Base-by-base conservation (phyloP, 2,797 vertebrate species). In the Serranus cabrilla region DNA sequence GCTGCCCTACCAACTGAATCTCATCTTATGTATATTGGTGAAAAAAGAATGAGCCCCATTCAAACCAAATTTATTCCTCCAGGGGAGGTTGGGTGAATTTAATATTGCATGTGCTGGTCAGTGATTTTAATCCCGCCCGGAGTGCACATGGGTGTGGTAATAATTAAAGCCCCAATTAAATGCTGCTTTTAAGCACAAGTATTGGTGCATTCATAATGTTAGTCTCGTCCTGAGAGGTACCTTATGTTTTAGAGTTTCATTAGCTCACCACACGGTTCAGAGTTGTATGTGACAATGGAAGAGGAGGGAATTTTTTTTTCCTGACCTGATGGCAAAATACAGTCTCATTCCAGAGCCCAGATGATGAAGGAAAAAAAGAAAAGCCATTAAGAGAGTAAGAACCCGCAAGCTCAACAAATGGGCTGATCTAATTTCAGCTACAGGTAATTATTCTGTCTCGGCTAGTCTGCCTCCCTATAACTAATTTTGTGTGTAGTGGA, bases 41-140 rank as follows among this genome's bases (percentile, higher is more conserved):
- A 11, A 67, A 75, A 75, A 75, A 55, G 11, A 46, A 21, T 31
- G 42, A 57, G 23, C 31, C 47, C 27, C 14, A 57, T 64, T 71
- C 16, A 2, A 55, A 69, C 17, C 11, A 43, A 42, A 68, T 71
- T 78, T 74, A 68, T 73, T 78, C 68, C 61, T 77, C 65, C n/a
- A 2, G 54, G 37, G 54, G 50, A 58, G 64, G 43, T 56, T 74
- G 76, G 68, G 12, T 60, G 51, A 65, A 67, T 87, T 82, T 71
- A 77, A 89, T 82, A 68, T 66, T 74, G 63, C 43, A 85, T 71
- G 61, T 49, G 68, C 37, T 81, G 77, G 76, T 85, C 78, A 85
- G 77, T 84, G 61, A 80, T 74, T 85, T 83, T 46, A 83, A 66
- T 75, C 68, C 58, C 3, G 27, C 17, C 63, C 2, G 10, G 23